Evolutionary conservation across 64 coral and sea anemone species (phyloP).

Genomic region (Anthopleura sola): DNA sequence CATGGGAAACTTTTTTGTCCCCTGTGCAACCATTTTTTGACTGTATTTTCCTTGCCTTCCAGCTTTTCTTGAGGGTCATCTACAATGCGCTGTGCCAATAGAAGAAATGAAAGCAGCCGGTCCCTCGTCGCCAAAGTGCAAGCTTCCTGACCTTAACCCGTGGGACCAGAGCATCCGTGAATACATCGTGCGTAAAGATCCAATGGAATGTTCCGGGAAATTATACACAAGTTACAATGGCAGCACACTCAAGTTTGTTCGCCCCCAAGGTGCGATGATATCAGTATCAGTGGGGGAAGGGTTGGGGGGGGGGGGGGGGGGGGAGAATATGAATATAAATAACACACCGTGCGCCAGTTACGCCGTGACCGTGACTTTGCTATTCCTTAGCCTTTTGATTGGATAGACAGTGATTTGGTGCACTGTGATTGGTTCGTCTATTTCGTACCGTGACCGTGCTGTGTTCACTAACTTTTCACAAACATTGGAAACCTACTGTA

Average conservation of each 20-base stretch:
- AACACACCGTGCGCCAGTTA: too few relatives aligned
- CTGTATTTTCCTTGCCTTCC: background rate
- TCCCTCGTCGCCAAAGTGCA: background rate
- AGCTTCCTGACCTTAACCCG: conserved; percentile 12
- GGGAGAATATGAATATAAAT: too few relatives aligned
- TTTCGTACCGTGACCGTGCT: too few relatives aligned
- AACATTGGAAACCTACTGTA: too few relatives aligned
- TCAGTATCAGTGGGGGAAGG: background rate
- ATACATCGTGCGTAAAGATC: background rate
- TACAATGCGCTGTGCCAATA: conserved; percentile 5
- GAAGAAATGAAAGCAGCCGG: background rate
- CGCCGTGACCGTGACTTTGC: too few relatives aligned
- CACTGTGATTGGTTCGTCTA: too few relatives aligned
- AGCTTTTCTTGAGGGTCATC: background rate
- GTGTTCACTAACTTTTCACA: too few relatives aligned
- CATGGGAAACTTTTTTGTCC: too few relatives aligned
- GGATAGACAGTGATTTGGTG: too few relatives aligned
- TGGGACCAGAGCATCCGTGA: background rate
- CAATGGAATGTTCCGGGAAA: background rate
- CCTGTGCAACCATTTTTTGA: background rate
- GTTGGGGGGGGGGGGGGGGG: background rate
- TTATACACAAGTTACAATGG: conserved; percentile 2
- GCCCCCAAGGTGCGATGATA: background rate
- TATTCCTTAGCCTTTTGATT: too few relatives aligned
- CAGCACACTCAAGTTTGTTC: conserved; percentile 6